Percentiles rank a stretch among this genome's conserved stretches.
Evolutionary conservation across 2,113 vertebrate species (phyloP).

Genomic region (Corvus moneduloides): DNA sequence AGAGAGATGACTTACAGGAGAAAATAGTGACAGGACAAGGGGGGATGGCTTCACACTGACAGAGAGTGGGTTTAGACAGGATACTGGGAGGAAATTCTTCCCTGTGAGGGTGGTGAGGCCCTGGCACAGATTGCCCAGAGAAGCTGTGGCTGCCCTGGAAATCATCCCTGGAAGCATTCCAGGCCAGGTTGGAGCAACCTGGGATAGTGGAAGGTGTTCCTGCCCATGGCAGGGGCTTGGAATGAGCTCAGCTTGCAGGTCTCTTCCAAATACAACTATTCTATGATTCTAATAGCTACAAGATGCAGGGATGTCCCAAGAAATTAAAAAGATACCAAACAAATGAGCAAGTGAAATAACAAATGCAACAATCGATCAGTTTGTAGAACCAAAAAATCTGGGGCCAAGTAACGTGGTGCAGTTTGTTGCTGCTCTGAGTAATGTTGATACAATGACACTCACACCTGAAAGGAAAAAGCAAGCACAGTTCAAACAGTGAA

Average conservation of each 20-base stretch:
- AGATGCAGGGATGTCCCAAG: neutral
- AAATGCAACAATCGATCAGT: neutral
- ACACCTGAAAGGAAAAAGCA: neutral
- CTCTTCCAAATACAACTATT: neutral
- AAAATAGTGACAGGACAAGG: neutral
- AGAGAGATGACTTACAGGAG: neutral
- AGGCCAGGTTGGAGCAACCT: rapidly evolving
- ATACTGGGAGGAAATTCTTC: neutral
- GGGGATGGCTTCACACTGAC: neutral
- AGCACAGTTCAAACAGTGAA: neutral
- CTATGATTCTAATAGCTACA: neutral
- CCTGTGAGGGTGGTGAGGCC: rapidly evolving
- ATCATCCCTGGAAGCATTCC: neutral
- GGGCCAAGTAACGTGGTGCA: neutral
- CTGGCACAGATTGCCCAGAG: neutral
- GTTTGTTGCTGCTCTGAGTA: constrained; percentile 8
- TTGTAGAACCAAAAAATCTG: constrained; percentile 14
- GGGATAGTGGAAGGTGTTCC: neutral
- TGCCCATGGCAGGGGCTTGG: neutral
- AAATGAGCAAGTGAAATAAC: neutral
- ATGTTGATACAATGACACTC: neutral
- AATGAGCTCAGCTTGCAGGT: neutral
- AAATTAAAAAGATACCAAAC: neutral
- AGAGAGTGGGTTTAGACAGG: neutral
- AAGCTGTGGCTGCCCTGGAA: neutral